A percentile compares a stretch with the other conserved stretches of the same genome.
These are phyloP conservation scores for Colistium nudipinnis DNA, from an alignment of 2,113 vertebrate genomes.

Conservation along the genomic window DNA sequence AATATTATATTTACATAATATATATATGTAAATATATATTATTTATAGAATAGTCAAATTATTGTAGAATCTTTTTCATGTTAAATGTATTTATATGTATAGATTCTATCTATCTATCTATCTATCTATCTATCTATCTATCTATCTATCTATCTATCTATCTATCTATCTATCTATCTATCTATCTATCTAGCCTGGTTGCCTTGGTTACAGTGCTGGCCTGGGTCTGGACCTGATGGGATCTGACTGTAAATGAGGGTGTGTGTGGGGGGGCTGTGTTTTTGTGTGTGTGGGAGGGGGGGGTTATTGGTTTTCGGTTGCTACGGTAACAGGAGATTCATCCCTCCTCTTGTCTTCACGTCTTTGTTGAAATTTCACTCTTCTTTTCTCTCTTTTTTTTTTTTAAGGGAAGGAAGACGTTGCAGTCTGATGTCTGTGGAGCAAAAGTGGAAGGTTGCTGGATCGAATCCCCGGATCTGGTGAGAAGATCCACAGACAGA, in stretches of 20 bases:
- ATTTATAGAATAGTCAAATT: neutral
- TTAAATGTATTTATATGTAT: no score
- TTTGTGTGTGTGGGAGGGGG: neutral
- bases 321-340: slow-evolving; percentile 49
- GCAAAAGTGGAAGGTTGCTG: slow-evolving; percentile 3
- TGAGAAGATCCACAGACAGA: neutral
- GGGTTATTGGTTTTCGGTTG: slow-evolving; percentile 49
- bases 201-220: slow-evolving; percentile 59
- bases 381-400: neutral
- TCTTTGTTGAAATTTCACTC: slow-evolving; percentile 32
- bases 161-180: slow-evolving; percentile 15
- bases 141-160: slow-evolving; percentile 25
- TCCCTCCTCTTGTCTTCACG: slow-evolving; percentile 23
- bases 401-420: neutral
- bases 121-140: slow-evolving; percentile 27
- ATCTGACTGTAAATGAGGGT: slow-evolving; percentile 64
- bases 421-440: neutral
- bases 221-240: slow-evolving; percentile 67
- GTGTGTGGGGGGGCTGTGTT: neutral
- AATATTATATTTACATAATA: neutral
- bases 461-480: neutral
- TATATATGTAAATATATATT: neutral
- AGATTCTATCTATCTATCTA: neutral
- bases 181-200: slow-evolving; percentile 49
- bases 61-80: no score